Base-by-base conservation (phyloP, 2,797 vertebrate species). In the Cyprinella venusta region DNA sequence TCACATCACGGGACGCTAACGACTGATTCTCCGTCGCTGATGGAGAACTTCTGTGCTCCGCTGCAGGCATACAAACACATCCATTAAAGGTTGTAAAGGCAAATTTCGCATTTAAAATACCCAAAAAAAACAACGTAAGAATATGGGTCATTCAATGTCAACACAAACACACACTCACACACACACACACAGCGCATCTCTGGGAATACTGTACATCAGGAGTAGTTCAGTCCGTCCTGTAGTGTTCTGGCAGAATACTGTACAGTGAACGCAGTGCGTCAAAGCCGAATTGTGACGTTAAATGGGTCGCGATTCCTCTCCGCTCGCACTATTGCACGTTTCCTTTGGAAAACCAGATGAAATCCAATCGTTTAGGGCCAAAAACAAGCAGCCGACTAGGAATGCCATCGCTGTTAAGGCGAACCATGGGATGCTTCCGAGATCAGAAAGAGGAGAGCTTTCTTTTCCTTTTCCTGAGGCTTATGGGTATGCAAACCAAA, bases 321-420 rank as follows among this genome's bases (percentile, higher is more conserved):
- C 56, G 69, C 79, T 38, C 69, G 67, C 48, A 33, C 78, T 83
- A 81, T 72, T 83, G 85, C 86, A 84, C 65, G n/a, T 77, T 71
- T 86, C 74, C 85, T 88, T 83, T 76, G 86, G 85, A 82, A 86
- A 63, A 64, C 70, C 33, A 30, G 65, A 54, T 24, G 69, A 33
- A 74, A 80, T 79, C 76, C 71, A 74, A 68, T 77, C 21, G 77
- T 75, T 78, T 70, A 38, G 68, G 81, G 15, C 5, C 12, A 45
- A 45, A 13, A 45, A 45, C 42, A 42, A 42, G 9, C 40, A 42
- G 40, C 40, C 19, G 24, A 81, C 40, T n/a, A 48, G 64, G 65
- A 56, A 45, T 9, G 9, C 52, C 13, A 21, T n/a, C 10, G 81
- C 63, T 76, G 81, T 56, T 68, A 76, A 68, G 63, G 72, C 72